Evolutionary conservation across 2,797 vertebrate species (phyloP), one percentile per base, ranked within the genome.

Genomic region (Allenopithecus nigroviridis): DNA sequence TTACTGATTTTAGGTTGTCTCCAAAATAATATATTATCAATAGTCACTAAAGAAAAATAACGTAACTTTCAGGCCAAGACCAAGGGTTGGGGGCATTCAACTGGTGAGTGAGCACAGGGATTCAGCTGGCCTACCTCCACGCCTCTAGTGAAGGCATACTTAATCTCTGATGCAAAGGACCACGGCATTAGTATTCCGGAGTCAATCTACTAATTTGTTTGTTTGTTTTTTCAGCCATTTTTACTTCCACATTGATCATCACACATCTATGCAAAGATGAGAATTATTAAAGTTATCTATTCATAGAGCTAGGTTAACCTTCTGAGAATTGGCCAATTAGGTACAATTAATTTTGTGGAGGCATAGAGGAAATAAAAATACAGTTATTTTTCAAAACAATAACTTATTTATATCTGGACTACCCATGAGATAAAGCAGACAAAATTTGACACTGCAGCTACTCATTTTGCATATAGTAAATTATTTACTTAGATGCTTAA

Each of bases 1-100:
- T 72, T 76, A 55, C 46, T 86, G 43, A 95, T 76, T 97, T 95
- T 48, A 84, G n/a, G 30, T n/a, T 46, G 28, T 86, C 33, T 91
- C 74, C 72, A 87, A 84, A 88, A 93, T 84, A 86, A 75, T 30
- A 36, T 46, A 68, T 46, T 87, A n/a, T 33, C 46, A 59, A 55
- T 84, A 83, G 39, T 36, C 19, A 17, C 36, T 68, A 64, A 84
- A 57, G 16, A 59, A 75, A 92, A 92, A 80, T 1, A n/a, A 26
- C 78, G 72, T 4, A 84, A 9, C 8, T 95, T 74, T 92, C 24
- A 92, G 14, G 9, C 61, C 33, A 88, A 76, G 4, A 48, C n/a
- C 39, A 36, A 72, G 17, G 46, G 8, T 26, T 33, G 14, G 17
- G 21, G 4, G 6, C 16, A 59, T 43, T 79, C 22, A 74, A 48